Conservation (phyloP, 1,140 invertebrate genomes). For the Leguminivora glycinivorella region DNA sequence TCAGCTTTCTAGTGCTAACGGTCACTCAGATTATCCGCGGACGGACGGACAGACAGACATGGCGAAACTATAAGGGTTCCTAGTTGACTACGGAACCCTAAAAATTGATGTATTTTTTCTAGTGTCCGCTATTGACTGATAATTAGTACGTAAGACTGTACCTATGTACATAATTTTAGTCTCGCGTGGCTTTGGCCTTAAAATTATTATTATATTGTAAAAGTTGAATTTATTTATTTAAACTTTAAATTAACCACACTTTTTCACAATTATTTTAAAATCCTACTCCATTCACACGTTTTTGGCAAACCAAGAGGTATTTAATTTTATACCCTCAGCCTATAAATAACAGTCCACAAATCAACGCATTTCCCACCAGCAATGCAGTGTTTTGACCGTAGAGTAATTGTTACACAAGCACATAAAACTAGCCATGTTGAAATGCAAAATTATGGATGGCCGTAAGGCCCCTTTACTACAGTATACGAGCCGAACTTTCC, state of each 20-base stretch:
- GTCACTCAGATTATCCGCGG: no score
- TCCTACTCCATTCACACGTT: not conserved
- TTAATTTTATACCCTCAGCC: conserved; percentile 1
- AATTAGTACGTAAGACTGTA: no score
- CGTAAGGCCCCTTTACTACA: conserved; percentile 15
- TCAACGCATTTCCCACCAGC: conserved; percentile 27
- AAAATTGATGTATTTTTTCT: no score
- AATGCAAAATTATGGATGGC: conserved; percentile 28
- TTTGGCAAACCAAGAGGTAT: conserved; percentile 25
- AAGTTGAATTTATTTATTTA: no score
- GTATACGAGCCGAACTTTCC: not conserved
- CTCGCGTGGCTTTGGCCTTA: no score
- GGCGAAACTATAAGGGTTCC: no score
- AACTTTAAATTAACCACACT: not conserved
- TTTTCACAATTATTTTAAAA: not conserved
- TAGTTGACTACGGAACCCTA: no score
- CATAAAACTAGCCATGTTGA: conserved; percentile 28
- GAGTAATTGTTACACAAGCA: conserved; percentile 27
- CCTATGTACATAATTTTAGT: no score
- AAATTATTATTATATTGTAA: no score
- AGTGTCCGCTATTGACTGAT: no score
- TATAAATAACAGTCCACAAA: conserved; percentile 25
- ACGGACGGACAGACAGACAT: no score
- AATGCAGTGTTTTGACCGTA: conserved; percentile 29
- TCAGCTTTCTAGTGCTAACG: no score